A percentile compares a stretch with the other conserved stretches of the same genome.
phyloP scores from a whole-genome alignment of 2,113 vertebrate genomes.

The Symphodus melops region DNA sequence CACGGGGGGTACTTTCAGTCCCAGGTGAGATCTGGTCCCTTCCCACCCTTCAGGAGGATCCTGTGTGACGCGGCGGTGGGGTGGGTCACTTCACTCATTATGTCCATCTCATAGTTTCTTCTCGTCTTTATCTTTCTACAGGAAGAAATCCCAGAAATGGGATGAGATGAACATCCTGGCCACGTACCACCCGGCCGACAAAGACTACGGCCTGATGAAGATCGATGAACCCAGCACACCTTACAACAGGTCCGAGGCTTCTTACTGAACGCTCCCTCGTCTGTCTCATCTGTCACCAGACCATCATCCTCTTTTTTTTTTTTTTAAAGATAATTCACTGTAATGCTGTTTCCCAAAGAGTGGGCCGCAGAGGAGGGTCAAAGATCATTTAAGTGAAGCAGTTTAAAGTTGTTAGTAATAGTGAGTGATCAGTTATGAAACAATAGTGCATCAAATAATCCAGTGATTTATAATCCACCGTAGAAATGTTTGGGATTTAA shows the following conservation, averaged over 20 bases:
- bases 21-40: slow-evolving; percentile 49
- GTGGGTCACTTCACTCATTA: background rate
- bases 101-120: background rate
- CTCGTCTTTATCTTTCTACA: slow-evolving; percentile 70
- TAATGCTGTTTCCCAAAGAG: too few relatives aligned
- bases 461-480: too few relatives aligned
- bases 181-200: slow-evolving; percentile 96
- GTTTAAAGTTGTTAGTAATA: too few relatives aligned
- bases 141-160: slow-evolving; percentile 99
- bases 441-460: too few relatives aligned
- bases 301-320: background rate
- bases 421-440: too few relatives aligned
- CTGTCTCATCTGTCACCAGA: background rate
- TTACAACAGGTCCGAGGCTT: slow-evolving; percentile 88
- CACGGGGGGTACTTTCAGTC: slow-evolving; percentile 58
- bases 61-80: background rate
- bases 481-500: too few relatives aligned
- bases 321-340: too few relatives aligned
- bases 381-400: too few relatives aligned
- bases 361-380: too few relatives aligned
- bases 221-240: slow-evolving; percentile 98
- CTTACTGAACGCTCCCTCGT: background rate
- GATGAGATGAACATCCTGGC: slow-evolving; percentile 99
- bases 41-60: slow-evolving; percentile 31
- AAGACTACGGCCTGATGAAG: slow-evolving; percentile 99